Evolutionary conservation across 2,113 vertebrate species (phyloP), one percentile per base, ranked within the genome.

Genomic region (Pyrgilauda ruficollis): DNA sequence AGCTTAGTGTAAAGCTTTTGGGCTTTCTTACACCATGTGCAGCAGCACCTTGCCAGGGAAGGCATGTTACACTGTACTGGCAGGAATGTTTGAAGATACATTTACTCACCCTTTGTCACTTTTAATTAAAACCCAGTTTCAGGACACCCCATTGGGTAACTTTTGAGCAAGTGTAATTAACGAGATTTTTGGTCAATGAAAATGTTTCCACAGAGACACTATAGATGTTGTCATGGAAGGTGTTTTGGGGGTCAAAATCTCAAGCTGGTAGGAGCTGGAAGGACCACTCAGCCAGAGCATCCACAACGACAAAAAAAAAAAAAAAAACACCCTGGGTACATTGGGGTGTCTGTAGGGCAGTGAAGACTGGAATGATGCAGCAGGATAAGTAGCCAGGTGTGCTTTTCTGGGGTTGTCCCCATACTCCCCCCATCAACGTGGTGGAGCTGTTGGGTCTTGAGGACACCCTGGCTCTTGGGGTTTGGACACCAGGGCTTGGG

Each of bases 381-480:
- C 14, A 39, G 35, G 30, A 28, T 18, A 24, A 63, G 16, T 1
- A 27, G 28, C 31, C 24, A 49, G 27, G 12, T n/a, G 14, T 26
- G 12, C 11, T 55, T 37, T 41, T 31, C 58, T 41, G 52, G 30
- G 33, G 9, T 6, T 22, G 23, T 18, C 18, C 31, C 39, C 23
- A 12, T 7, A 12, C 20, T 58, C 0, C 0, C 11, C 20, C 72
- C 43, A 53, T 26, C 28, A n/a, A 1, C 0, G 1, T 6, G 13
- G 31, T 31, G 63, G 52, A 62, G n/a, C 27, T 49, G 18, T 12
- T 1, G 1, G 30, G 14, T 75, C 43, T 62, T 0, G 0, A 61
- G 66, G 46, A 35, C 37, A 61, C 2, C 19, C 3, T 1, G 2
- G 19, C 23, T 61, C 33, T 39, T 13, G 8, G 26, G 33, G 2